Evolutionary conservation across 2,113 vertebrate species (phyloP).

Genomic region (Lycaon pictus): DNA sequence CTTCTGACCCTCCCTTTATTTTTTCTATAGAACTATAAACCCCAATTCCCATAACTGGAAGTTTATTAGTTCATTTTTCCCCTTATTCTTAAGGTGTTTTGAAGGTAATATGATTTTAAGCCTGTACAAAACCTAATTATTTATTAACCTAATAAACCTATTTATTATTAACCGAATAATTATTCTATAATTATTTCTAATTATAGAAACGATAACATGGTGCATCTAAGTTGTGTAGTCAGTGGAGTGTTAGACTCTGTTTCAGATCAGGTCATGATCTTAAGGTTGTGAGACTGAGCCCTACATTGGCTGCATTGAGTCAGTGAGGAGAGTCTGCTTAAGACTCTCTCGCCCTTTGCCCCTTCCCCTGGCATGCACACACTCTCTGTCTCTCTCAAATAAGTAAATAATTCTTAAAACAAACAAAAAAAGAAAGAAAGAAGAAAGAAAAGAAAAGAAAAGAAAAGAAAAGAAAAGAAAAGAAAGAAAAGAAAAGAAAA

Average conservation of each 20-base stretch:
- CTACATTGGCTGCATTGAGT: background rate
- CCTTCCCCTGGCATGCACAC: background rate
- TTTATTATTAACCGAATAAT: too few relatives aligned
- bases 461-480: too few relatives aligned
- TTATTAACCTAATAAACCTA: too few relatives aligned
- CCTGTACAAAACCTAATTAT: conserved; percentile 3
- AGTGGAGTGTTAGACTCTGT: accelerated
- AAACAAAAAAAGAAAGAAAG: background rate
- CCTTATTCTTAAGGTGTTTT: conserved; percentile 2
- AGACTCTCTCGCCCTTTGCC: background rate
- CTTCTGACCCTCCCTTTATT: background rate
- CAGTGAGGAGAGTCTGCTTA: background rate
- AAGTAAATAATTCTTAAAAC: background rate
- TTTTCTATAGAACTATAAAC: background rate
- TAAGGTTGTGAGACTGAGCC: background rate
- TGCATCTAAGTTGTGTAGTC: background rate
- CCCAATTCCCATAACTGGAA: background rate
- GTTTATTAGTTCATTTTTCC: background rate
- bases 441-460: background rate
- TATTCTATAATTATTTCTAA: too few relatives aligned
- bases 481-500: background rate
- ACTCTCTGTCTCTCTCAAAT: background rate
- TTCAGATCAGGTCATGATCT: background rate
- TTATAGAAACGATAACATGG: background rate
- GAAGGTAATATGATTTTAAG: background rate